Percentiles rank a stretch among this genome's conserved stretches.
phyloP scores from a whole-genome alignment of 2,113 vertebrate species.

The Ciconia maguari region DNA sequence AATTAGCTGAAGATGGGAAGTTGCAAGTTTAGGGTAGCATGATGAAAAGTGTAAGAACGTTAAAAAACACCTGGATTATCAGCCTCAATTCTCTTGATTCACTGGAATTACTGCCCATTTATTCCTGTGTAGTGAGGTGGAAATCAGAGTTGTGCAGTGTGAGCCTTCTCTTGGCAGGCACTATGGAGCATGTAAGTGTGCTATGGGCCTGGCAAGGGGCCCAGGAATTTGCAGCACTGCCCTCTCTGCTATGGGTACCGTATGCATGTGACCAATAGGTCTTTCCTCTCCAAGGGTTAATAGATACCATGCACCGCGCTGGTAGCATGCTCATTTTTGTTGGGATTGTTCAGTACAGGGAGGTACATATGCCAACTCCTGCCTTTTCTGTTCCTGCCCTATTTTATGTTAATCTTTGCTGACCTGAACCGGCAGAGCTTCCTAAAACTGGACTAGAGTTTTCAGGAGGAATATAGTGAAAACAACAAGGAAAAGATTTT shows the following conservation, averaged over 20 bases:
- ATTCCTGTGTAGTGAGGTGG: background rate
- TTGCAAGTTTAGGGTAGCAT: background rate
- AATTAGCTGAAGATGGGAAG: background rate
- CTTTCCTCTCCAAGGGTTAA: background rate
- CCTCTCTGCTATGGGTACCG: background rate
- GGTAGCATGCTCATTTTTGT: background rate
- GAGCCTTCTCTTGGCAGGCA: background rate
- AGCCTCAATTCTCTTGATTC: background rate
- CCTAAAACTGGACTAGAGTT: background rate
- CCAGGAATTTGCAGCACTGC: background rate
- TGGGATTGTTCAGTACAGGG: background rate
- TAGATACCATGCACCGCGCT: background rate
- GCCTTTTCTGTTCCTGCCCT: background rate
- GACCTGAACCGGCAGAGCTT: background rate
- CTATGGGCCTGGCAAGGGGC: background rate
- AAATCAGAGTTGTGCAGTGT: background rate
- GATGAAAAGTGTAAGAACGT: background rate
- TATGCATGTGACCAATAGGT: background rate
- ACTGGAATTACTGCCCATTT: background rate
- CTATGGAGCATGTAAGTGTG: background rate
- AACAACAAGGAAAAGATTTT: background rate
- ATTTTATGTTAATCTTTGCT: background rate
- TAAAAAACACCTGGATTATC: background rate
- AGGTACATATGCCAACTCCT: background rate
- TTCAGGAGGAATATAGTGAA: background rate